phyloP scores from a whole-genome alignment of 2,797 vertebrate genomes.

The Spinus pinus region DNA sequence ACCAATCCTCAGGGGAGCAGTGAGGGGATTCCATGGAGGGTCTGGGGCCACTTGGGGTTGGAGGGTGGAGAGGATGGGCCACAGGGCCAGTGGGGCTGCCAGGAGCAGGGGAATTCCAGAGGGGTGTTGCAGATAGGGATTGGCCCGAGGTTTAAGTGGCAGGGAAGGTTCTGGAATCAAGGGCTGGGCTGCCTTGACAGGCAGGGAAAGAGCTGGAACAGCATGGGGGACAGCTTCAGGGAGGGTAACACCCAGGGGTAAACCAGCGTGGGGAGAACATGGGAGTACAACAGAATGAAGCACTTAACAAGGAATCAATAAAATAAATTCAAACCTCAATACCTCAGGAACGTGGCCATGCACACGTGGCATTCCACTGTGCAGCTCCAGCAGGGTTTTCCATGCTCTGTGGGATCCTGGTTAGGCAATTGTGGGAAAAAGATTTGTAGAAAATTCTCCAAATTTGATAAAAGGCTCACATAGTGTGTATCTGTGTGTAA shows the following conservation, averaged over 20 bases:
- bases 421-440: not conserved
- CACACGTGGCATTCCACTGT: not conserved
- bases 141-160: not conserved
- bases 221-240: not conserved
- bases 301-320: not conserved
- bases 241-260: not conserved
- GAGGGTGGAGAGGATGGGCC: not conserved
- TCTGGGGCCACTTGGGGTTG: not conserved
- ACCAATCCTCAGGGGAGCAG: not conserved
- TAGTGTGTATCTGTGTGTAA: not conserved
- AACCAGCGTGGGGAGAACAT: not conserved
- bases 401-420: not conserved
- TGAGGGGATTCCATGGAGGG: not conserved
- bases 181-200: not conserved
- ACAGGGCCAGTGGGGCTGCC: not conserved
- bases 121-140: not conserved
- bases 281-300: not conserved
- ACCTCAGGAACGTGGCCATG: not conserved
- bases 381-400: not conserved
- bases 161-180: fast-evolving
- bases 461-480: not conserved
- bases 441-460: not conserved
- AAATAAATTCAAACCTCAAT: not conserved
- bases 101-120: not conserved
- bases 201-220: not conserved